These are phyloP conservation scores for Zaprionus nigranus DNA, from an alignment of 1,140 invertebrate species.

Conservation along the genomic window DNA sequence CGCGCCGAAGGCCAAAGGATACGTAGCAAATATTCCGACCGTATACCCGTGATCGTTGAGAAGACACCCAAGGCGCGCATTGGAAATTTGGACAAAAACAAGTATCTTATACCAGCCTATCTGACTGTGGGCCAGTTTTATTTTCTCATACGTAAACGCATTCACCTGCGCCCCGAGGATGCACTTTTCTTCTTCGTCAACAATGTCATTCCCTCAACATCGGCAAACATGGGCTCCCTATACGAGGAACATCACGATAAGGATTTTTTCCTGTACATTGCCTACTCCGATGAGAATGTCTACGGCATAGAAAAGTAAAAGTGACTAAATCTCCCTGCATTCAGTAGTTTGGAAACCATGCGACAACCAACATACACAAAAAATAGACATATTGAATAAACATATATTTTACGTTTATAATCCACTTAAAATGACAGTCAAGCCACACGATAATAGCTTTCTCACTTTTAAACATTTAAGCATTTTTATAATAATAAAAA, in stretches of 20 bases:
- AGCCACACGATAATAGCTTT: too few species aligned
- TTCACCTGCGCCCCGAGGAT: conserved; percentile 98
- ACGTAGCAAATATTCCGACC: conserved; percentile 94
- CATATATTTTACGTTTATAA: conserved; percentile 75
- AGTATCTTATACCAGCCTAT: conserved; percentile 99
- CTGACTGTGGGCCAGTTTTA: conserved; percentile 99
- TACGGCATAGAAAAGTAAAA: conserved; percentile 89
- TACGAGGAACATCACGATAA: conserved; percentile 99
- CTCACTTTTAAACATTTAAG: too few species aligned
- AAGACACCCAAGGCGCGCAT: conserved; percentile 99
- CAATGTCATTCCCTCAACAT: conserved; percentile 99
- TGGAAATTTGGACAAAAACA: conserved; percentile 99
- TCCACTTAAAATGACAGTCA: conserved; percentile 44
- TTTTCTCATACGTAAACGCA: conserved; percentile 98
- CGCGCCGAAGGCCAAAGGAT: conserved; percentile 93
- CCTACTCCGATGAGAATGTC: conserved; percentile 99
- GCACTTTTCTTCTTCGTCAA: conserved; percentile 99
- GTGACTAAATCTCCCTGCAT: conserved; percentile 33
- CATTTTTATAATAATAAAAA: too few species aligned
- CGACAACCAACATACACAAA: conserved; percentile 59
- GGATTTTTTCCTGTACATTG: conserved; percentile 99
- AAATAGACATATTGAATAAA: conserved; percentile 59
- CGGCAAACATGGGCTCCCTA: conserved; percentile 99
- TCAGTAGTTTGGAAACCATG: conserved; percentile 33
- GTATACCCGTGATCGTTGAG: conserved; percentile 99